Percentiles rank a stretch among this genome's conserved stretches.
Evolutionary conservation across 2,113 vertebrate genomes (phyloP).

Genomic region (Copsychus sechellarum): DNA sequence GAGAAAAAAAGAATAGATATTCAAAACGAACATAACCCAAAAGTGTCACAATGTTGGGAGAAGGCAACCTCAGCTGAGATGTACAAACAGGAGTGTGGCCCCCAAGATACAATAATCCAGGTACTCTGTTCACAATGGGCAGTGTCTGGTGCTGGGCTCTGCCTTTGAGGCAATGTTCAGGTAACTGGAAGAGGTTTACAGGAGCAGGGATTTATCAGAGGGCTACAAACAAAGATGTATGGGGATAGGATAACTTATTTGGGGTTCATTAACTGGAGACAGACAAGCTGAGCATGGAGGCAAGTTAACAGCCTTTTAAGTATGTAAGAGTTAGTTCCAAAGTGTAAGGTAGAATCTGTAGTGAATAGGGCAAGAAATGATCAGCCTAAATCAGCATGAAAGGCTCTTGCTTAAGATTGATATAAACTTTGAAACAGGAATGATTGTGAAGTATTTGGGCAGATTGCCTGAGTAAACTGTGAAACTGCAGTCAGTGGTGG

Average conservation of each 20-base stretch:
- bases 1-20: background rate
- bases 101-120: background rate
- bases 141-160: background rate
- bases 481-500: background rate
- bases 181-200: background rate
- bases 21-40: background rate
- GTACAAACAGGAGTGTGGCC: background rate
- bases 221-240: background rate
- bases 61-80: background rate
- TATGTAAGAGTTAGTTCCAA: background rate
- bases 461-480: background rate
- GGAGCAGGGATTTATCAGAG: background rate
- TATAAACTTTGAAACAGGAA: background rate
- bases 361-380: background rate
- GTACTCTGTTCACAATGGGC: background rate
- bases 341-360: background rate
- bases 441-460: background rate
- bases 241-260: background rate
- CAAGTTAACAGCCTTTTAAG: background rate
- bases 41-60: background rate
- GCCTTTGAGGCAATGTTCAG: background rate
- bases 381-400: background rate
- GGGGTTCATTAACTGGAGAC: background rate
- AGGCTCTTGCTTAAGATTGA: background rate
- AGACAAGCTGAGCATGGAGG: background rate